These are phyloP conservation scores for Tryphoninae sp. DNA, from an alignment of 2,888 invertebrate genomes.

Conservation along the genomic window DNA sequence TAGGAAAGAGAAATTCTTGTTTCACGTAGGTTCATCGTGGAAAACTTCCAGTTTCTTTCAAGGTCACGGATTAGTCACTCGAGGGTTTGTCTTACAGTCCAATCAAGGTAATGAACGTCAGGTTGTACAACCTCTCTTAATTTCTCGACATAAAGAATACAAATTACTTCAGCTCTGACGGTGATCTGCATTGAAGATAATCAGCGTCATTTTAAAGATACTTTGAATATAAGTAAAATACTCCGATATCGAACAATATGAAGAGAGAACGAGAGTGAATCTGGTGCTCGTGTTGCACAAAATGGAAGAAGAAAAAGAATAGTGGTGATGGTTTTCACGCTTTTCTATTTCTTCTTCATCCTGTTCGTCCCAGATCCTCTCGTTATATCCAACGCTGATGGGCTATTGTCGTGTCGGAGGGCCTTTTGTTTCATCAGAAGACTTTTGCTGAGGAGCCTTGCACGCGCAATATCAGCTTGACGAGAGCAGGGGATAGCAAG, in stretches of 20 bases:
- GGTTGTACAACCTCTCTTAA: too few species aligned
- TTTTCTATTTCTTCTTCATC: slow-evolving; percentile 8
- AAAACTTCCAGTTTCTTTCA: too few species aligned
- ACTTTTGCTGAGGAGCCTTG: slow-evolving; percentile 23
- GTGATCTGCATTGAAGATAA: too few species aligned
- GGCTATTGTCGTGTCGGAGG: slow-evolving; percentile 72
- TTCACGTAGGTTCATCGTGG: too few species aligned
- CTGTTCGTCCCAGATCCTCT: slow-evolving; percentile 25
- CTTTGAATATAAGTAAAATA: too few species aligned
- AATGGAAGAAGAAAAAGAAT: slow-evolving; percentile 4
- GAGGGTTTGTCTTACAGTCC: too few species aligned
- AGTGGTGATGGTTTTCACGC: slow-evolving; percentile 9
- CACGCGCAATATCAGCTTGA: slow-evolving; percentile 18
- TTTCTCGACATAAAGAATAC: too few species aligned
- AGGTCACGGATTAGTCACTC: too few species aligned
- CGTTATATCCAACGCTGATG: slow-evolving; percentile 66
- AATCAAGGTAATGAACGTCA: too few species aligned
- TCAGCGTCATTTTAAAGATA: too few species aligned
- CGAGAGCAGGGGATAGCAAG: slow-evolving; percentile 5
- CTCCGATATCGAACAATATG: not conserved
- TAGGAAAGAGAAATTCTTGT: not conserved
- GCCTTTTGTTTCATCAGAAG: slow-evolving; percentile 56
- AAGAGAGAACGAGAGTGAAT: not conserved
- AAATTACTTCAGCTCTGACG: too few species aligned
- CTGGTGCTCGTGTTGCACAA: slow-evolving; percentile 14